phyloP scores from a whole-genome alignment of 2,888 invertebrate genomes.

The Coelinius sp. region DNA sequence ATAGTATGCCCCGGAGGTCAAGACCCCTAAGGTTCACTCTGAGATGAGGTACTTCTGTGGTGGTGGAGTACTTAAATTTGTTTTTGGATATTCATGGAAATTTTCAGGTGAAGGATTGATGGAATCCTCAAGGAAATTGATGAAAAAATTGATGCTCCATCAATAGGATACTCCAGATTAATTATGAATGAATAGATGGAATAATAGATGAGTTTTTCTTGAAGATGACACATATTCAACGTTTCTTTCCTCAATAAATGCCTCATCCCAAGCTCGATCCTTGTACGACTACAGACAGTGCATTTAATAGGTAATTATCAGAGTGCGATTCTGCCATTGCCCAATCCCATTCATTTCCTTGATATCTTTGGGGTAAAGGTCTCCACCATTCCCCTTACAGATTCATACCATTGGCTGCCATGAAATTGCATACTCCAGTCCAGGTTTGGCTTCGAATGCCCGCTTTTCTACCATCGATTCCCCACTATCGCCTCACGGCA shows the following conservation, averaged over 20 bases:
- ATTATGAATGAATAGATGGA: too few species aligned
- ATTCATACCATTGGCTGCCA: constrained; percentile 43
- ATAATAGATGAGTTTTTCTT: too few species aligned
- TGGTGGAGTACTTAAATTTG: not conserved
- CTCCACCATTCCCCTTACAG: not conserved
- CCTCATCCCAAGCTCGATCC: not conserved
- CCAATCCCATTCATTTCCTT: constrained; percentile 69
- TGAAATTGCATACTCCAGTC: constrained; percentile 48
- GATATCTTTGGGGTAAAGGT: constrained; percentile 59
- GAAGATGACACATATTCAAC: too few species aligned
- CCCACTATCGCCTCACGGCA: constrained; percentile 47
- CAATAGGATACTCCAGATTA: too few species aligned
- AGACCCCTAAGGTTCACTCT: not conserved
- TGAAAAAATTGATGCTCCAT: not conserved
- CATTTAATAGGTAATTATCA: constrained; percentile 67
- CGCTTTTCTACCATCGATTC: constrained; percentile 65
- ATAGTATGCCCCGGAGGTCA: not conserved
- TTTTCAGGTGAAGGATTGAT: not conserved
- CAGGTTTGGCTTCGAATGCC: constrained; percentile 53
- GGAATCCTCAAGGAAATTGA: not conserved
- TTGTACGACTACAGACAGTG: constrained; percentile 47
- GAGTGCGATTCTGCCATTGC: constrained; percentile 60
- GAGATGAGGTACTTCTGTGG: not conserved
- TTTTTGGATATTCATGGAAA: not conserved
- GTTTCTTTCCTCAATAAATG: not conserved